Conservation (phyloP, 2,113 vertebrate genomes). For the Turdus rufiventris region DNA sequence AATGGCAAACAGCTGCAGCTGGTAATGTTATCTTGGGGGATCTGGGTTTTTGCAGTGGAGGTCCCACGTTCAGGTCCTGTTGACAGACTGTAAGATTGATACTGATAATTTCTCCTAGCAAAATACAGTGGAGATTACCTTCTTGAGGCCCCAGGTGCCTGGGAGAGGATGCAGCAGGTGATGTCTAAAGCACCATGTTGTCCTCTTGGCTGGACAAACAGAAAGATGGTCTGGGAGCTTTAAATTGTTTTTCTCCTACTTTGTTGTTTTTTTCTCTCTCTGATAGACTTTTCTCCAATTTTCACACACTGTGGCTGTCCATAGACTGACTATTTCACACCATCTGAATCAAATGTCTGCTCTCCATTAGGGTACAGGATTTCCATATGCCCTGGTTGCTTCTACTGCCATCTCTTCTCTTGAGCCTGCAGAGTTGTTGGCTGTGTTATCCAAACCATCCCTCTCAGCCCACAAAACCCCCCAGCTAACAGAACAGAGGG, state of each 20-base stretch:
- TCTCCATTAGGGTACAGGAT: background rate
- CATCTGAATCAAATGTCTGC: background rate
- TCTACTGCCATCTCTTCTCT: background rate
- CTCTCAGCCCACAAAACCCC: background rate
- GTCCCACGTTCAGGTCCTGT: background rate
- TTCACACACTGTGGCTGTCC: background rate
- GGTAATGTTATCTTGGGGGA: background rate
- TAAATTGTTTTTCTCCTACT: background rate
- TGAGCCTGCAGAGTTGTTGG: background rate
- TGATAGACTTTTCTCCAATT: background rate
- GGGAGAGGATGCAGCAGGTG: background rate
- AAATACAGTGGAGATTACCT: background rate
- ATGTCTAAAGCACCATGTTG: background rate
- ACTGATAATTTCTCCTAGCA: background rate
- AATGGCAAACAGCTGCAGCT: conserved; percentile 39
- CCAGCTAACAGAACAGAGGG: background rate
- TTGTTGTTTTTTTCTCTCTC: background rate
- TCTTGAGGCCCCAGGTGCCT: background rate
- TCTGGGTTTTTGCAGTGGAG: background rate
- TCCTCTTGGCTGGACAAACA: background rate
- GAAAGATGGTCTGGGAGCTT: background rate
- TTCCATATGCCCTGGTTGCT: background rate
- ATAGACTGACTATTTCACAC: background rate
- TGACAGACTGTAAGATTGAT: conserved; percentile 29
- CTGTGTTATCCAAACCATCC: background rate